Evolutionary conservation across 2,888 invertebrate species (phyloP).

Genomic region (Bibio marci): DNA sequence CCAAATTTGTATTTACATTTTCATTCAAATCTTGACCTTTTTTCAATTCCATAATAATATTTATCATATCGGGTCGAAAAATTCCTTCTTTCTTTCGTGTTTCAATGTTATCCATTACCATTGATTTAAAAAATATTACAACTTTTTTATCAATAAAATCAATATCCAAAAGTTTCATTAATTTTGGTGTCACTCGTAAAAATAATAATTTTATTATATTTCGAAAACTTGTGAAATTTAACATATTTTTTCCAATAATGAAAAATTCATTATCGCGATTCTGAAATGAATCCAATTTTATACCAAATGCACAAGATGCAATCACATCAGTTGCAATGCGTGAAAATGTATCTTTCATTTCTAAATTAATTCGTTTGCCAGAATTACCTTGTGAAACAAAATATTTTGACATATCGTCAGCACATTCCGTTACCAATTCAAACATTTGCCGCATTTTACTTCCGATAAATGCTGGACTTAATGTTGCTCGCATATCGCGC

Average conservation of each 20-base stretch:
- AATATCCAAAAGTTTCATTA: constrained; percentile 9
- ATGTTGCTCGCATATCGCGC: constrained; percentile 29
- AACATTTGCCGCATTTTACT: constrained; percentile 32
- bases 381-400: neutral
- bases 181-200: constrained; percentile 8
- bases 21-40: neutral
- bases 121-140: neutral
- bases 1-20: too few relatives aligned
- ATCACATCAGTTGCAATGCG: constrained; percentile 28
- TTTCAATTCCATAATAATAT: constrained; percentile 27
- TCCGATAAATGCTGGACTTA: constrained; percentile 31
- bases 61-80: constrained; percentile 22
- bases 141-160: constrained; percentile 7
- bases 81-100: constrained; percentile 1
- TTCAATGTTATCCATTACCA: constrained; percentile 2
- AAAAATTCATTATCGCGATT: constrained; percentile 37
- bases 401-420: constrained; percentile 7
- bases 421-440: constrained; percentile 23
- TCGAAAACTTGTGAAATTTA: neutral
- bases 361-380: constrained; percentile 11
- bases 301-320: constrained; percentile 30
- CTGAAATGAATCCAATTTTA: constrained; percentile 33
- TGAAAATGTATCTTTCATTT: constrained; percentile 25
- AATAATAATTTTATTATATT: constrained; percentile 8
- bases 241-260: constrained; percentile 22